A percentile compares a stretch with the other conserved stretches of the same genome.
Evolutionary conservation across 2,113 vertebrate genomes (phyloP).

Genomic region (Choloepus hoffmanni): DNA sequence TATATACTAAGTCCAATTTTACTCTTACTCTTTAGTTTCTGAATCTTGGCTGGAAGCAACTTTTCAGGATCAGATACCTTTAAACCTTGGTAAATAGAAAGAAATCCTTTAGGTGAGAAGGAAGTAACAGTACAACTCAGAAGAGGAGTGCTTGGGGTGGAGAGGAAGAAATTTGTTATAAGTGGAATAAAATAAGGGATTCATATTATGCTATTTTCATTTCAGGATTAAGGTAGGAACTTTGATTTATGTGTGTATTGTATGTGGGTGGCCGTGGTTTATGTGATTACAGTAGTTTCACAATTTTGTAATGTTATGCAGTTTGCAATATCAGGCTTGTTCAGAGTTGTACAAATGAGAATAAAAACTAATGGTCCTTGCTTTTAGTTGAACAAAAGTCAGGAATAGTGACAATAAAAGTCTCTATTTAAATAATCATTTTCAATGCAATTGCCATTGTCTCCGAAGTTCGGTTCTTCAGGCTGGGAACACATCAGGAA

Average conservation of each 20-base stretch:
- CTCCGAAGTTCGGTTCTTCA: neutral
- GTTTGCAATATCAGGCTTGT: neutral
- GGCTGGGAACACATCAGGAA: neutral
- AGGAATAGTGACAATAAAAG: neutral
- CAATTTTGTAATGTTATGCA: neutral
- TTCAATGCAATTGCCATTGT: neutral
- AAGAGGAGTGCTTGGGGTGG: neutral
- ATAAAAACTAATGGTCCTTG: slow-evolving; percentile 20
- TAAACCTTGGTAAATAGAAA: neutral
- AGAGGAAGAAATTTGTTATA: neutral
- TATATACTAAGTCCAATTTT: neutral
- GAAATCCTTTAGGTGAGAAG: neutral
- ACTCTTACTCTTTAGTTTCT: slow-evolving; percentile 21
- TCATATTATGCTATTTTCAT: neutral
- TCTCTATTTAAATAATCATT: neutral
- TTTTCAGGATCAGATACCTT: neutral
- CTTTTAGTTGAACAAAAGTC: neutral
- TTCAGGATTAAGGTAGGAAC: neutral
- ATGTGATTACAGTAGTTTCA: neutral
- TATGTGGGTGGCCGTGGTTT: neutral
- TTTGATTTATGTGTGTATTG: neutral
- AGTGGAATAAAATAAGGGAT: neutral
- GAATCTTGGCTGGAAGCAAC: neutral
- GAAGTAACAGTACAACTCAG: neutral
- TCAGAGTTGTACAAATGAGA: neutral